These are phyloP conservation scores for Willowsia nigromaculata DNA, from an alignment of 2,888 invertebrate genomes.

Conservation along the genomic window DNA sequence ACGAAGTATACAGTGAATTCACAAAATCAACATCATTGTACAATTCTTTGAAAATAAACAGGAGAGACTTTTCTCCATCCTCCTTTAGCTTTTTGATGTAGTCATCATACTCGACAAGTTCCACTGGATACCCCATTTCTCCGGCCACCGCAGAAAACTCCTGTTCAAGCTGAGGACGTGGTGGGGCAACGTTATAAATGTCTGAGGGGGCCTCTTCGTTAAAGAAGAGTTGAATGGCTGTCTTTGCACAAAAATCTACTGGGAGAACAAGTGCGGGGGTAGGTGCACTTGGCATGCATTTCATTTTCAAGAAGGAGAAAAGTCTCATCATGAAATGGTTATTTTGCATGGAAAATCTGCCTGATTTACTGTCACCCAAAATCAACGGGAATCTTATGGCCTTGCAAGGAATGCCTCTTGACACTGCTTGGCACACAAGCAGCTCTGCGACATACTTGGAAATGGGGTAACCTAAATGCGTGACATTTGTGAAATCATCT, in stretches of 20 bases:
- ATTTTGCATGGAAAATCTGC: conserved; percentile 38
- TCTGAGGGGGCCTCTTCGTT: conserved; percentile 52
- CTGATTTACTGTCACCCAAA: conserved; percentile 56
- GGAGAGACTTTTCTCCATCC: conserved; percentile 56
- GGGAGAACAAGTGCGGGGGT: conserved; percentile 51
- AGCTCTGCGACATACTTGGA: conserved; percentile 68
- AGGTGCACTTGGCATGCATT: conserved; percentile 53
- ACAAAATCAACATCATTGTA: conserved; percentile 65
- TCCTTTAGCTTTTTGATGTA: conserved; percentile 61
- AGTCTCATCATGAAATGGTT: conserved; percentile 70
- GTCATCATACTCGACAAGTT: conserved; percentile 63
- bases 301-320: conserved; percentile 63
- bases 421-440: conserved; percentile 58
- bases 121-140: conserved; percentile 62
- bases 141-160: conserved; percentile 48
- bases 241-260: conserved; percentile 55
- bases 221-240: conserved; percentile 47
- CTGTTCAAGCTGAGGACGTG: conserved; percentile 52
- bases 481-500: conserved; percentile 49
- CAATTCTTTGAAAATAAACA: conserved; percentile 59
- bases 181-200: conserved; percentile 64
- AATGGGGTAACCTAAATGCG: conserved; percentile 60
- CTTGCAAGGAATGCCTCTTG: conserved; percentile 69
- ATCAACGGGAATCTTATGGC: conserved; percentile 59
- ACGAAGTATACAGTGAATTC: conserved; percentile 61